Evolutionary conservation across 2,888 invertebrate species (phyloP).

Genomic region (Dicyrtomina minuta): DNA sequence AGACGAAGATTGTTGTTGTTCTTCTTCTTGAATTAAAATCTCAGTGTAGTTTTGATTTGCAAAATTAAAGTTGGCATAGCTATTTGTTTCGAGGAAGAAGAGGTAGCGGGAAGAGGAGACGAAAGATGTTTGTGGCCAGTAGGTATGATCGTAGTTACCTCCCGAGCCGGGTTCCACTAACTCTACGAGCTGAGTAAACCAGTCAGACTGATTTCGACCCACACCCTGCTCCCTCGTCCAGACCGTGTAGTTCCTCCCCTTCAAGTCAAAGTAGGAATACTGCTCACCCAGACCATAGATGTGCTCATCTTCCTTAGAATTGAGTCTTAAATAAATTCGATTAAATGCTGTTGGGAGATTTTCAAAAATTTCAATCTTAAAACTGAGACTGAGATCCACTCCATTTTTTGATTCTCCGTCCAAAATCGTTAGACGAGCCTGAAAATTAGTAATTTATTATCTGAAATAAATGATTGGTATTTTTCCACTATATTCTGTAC

Average conservation of each 20-base stretch:
- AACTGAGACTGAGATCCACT: slow-evolving; percentile 24
- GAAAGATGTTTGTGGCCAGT: slow-evolving; percentile 52
- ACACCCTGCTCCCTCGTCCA: slow-evolving; percentile 54
- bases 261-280: slow-evolving; percentile 51
- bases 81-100: slow-evolving; percentile 30
- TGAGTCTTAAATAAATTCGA: slow-evolving; percentile 33
- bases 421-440: background rate
- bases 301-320: slow-evolving; percentile 36
- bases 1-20: no score
- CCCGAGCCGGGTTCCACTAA: slow-evolving; percentile 42
- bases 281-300: slow-evolving; percentile 54
- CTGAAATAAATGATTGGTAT: background rate
- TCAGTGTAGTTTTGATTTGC: slow-evolving; percentile 37
- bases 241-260: slow-evolving; percentile 51
- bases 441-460: background rate
- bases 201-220: slow-evolving; percentile 42
- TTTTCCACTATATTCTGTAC: background rate
- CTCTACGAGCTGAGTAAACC: slow-evolving; percentile 41
- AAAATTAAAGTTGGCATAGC: slow-evolving; percentile 50
- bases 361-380: slow-evolving; percentile 10
- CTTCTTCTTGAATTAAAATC: slow-evolving; percentile 42
- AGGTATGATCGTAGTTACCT: slow-evolving; percentile 53
- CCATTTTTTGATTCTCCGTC: slow-evolving; percentile 29
- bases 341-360: slow-evolving; percentile 2
- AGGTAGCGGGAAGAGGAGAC: slow-evolving; percentile 48